A percentile compares a stretch with the other conserved stretches of the same genome.
Conservation (phyloP, 2,888 invertebrate genomes). For the Pherbina coryleti region DNA sequence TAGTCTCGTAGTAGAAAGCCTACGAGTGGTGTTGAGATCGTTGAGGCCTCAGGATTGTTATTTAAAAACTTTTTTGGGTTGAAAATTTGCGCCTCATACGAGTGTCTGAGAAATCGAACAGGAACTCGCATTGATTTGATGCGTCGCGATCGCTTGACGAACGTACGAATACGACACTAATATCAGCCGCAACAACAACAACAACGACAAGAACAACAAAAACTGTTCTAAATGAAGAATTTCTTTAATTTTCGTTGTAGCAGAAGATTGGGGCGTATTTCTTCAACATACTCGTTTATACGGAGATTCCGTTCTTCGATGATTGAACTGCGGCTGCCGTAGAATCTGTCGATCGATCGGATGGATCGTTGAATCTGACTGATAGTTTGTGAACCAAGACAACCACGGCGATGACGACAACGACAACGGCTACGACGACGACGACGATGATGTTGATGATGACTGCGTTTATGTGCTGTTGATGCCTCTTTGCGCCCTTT, state of each 20-base stretch:
- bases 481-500: constrained; percentile 48
- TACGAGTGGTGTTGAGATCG: no score
- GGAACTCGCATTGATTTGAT: constrained; percentile 15
- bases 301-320: constrained; percentile 24
- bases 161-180: constrained; percentile 5
- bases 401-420: constrained; percentile 5
- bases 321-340: constrained; percentile 46
- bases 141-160: constrained; percentile 9
- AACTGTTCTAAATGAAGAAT: constrained; percentile 37
- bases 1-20: no score
- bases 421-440: neutral
- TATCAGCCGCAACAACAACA: constrained; percentile 1
- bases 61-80: no score
- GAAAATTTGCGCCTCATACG: no score
- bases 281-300: constrained; percentile 39
- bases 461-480: constrained; percentile 48
- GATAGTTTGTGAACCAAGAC: constrained; percentile 10
- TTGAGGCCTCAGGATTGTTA: no score
- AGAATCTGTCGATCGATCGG: constrained; percentile 10
- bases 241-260: constrained; percentile 43
- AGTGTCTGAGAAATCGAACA: neutral
- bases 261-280: constrained; percentile 60
- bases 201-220: neutral
- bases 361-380: neutral
- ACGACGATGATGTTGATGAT: constrained; percentile 42